Base-by-base conservation (phyloP, 2,888 invertebrate genomes). In the Apoda limacodes region DNA sequence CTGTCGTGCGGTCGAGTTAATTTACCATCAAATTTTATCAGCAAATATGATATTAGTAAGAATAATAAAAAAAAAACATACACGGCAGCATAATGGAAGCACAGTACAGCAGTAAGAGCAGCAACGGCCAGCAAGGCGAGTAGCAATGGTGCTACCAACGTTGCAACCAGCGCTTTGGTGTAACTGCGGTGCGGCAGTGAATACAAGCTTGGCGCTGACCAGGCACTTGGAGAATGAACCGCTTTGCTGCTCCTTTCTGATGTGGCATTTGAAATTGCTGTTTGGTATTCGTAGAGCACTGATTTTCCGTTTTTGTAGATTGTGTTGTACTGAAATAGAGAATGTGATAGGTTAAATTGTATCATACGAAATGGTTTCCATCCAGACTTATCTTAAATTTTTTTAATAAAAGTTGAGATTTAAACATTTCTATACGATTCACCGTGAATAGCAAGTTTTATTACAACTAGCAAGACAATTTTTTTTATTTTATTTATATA, bases 21-120 rank as follows among this genome's bases (percentile, higher is more conserved):
- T n/a, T n/a, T n/a, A n/a, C n/a, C n/a, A n/a, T n/a, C n/a, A n/a
- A n/a, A n/a, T n/a, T n/a, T n/a, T n/a, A n/a, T n/a, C n/a, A n/a
- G n/a, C n/a, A n/a, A n/a, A n/a, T n/a, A n/a, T n/a, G n/a, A n/a
- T n/a, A n/a, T n/a, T n/a, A n/a, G n/a, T n/a, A n/a, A n/a, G n/a
- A n/a, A n/a, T n/a, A n/a, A n/a, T n/a, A n/a, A n/a, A n/a, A n/a
- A n/a, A n/a, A n/a, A n/a, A 51, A 87, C 90, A 90, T 65, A 92
- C 91, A 89, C 80, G 55, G 88, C 86, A 42, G 88, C 88, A 50
- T 90, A 88, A 44, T 90, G 87, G 43, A 91, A 86, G 60, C 92
- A 92, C 7, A 92, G 71, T 1, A 89, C 85, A 2, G 88, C 84
- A 0, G 90, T 88, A 2, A 92, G 60, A 5, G 89, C 75, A 3